A percentile compares a stretch with the other conserved stretches of the same genome.
Conservation (phyloP, 2,113 vertebrate species). For the Salminus brasiliensis region DNA sequence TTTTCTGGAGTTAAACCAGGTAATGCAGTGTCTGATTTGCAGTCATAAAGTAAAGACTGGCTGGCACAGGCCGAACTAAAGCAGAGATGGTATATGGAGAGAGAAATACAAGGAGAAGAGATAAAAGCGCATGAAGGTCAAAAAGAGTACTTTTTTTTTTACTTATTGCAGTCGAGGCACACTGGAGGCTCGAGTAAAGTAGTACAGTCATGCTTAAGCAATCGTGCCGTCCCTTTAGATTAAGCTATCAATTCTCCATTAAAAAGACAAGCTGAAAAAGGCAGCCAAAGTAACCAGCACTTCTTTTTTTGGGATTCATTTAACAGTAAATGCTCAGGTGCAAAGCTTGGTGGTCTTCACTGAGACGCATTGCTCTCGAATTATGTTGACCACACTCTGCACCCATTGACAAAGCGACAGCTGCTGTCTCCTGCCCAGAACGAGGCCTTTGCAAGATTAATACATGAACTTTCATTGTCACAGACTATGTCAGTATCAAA, state of each 20-base stretch:
- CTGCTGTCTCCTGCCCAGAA: conserved; percentile 18
- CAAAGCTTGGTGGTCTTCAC: conserved; percentile 9
- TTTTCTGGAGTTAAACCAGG: no score
- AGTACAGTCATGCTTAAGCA: neutral
- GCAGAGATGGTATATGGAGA: neutral
- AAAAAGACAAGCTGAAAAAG: neutral
- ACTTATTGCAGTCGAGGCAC: neutral
- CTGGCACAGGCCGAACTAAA: no score
- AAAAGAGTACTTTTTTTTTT: neutral
- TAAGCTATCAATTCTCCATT: conserved; percentile 34
- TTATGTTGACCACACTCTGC: neutral
- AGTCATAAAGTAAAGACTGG: no score
- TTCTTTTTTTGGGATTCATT: neutral
- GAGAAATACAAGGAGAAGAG: neutral
- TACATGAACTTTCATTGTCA: conserved; percentile 25
- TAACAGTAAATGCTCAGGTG: conserved; percentile 21
- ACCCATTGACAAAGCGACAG: neutral
- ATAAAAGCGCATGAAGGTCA: neutral
- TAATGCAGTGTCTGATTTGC: no score
- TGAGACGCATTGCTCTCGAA: conserved; percentile 6
- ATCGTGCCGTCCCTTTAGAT: conserved; percentile 20
- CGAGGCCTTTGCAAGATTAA: conserved; percentile 25
- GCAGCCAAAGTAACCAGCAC: neutral
- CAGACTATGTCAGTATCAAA: conserved; percentile 25
- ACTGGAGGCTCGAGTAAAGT: neutral